Evolutionary conservation across 2,888 invertebrate species (phyloP).

Genomic region (Eustalomyia histrio): DNA sequence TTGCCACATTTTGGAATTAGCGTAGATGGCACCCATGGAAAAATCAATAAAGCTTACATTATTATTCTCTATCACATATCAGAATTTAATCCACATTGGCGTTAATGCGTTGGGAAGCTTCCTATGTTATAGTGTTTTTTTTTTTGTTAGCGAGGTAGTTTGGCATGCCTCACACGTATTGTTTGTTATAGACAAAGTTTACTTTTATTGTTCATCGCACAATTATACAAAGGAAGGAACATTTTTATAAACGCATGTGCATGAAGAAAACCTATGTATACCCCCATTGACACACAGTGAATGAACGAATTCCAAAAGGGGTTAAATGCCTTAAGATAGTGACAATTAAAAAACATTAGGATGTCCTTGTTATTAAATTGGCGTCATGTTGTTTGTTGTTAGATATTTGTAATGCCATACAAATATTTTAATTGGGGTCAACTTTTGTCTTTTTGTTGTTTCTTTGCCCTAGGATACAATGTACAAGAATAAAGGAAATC

Average conservation of each 20-base stretch:
- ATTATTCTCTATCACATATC: no score
- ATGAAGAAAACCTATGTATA: neutral
- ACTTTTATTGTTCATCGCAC: neutral
- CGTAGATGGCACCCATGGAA: no score
- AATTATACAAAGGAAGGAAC: neutral
- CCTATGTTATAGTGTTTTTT: no score
- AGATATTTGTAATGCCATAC: conserved; percentile 43
- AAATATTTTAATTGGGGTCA: conserved; percentile 59
- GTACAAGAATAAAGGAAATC: conserved; percentile 29
- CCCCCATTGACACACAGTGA: neutral
- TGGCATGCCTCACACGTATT: no score
- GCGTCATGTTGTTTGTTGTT: conserved; percentile 55
- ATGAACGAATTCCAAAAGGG: conserved; percentile 40
- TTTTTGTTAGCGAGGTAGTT: no score
- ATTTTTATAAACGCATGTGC: neutral
- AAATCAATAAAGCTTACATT: no score
- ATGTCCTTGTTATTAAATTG: conserved; percentile 61
- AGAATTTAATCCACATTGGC: no score
- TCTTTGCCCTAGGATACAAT: neutral
- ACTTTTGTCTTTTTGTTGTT: conserved; percentile 29
- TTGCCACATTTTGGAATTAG: no score
- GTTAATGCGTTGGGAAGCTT: no score
- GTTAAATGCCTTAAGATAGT: conserved; percentile 61
- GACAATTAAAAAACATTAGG: conserved; percentile 60
- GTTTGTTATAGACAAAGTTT: neutral